Evolutionary conservation across 2,888 invertebrate species (phyloP), one percentile per base, ranked within the genome.

Genomic region (Agriopis leucophaearia): DNA sequence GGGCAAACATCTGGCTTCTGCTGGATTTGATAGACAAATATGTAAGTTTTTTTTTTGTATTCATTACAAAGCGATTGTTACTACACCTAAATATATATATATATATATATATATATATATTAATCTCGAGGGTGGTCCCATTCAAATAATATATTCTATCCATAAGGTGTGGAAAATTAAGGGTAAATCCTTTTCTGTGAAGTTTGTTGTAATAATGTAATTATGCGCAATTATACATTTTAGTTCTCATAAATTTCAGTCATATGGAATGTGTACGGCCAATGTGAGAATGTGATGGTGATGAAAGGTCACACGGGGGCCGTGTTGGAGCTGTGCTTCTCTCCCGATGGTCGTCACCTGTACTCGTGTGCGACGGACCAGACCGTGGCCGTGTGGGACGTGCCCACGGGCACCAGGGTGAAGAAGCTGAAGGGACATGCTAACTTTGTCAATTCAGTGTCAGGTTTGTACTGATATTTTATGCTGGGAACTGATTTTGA

Each of bases 251-350:
- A 10, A 4, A 61, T 94, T 94, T 64, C 85, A 97, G 97, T 96
- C 88, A 91, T 99, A 73, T 99, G 99, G 99, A 98, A 97, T 86
- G 98, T 99, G 0, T 99, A 98, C 83, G 99, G 98, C 0, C 99
- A 99, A 85, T 99, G 99, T 90, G 99, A 99, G 82, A 99, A 99
- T 87, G 96, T 99, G 74, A 97, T 98, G 80, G 96, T 97, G 18
- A 96, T 99, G 96, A 96, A 96, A 16, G 99, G 99, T 0, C 99
- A 99, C 90, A 97, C 97, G 0, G 99, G 99, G 0, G 98, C 99
- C 1, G 95, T 99, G 1, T 96, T 99, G 96, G 99, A 99, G 87
- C 91, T 99, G 10, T 97, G 97, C 84, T 98, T 98, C 83, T 97
- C 97, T 1, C 96, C 97, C 0, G 98, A 97, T 70, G 98, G 98